Base-by-base conservation (phyloP, 1,140 invertebrate genomes). In the Drosophila kepulauana region DNA sequence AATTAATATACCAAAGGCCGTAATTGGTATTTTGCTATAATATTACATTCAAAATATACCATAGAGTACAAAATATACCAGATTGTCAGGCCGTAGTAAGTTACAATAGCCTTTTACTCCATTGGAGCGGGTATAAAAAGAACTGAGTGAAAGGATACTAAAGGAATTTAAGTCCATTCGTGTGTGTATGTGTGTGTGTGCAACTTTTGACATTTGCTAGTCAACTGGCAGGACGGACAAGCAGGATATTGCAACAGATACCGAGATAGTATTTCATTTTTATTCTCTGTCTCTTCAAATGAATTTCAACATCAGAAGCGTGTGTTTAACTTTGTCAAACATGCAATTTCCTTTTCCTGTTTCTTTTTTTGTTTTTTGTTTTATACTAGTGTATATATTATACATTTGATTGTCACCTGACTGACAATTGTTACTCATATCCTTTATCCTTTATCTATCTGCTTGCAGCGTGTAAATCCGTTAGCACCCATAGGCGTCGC, bases 401-500 rank as follows among this genome's bases (percentile, higher is more conserved):
- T 45, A 41, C 33, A 41, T 57, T 43, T 56, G 35, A 51, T 62
- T 79, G 73, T 25, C 54, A 61, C 28, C 56, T 77, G 68, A 10
- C 56, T 77, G 68, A 10, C 52, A 68, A 77, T 81, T 65, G 73
- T 61, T 59, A 46, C 45, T 11, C 38, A 52, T 57, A 65, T 74
- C 13, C 38, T 56, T 69, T 30, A 15, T 52, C 56, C 43, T 54
- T 15, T 69, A 38, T 52, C 8, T 28, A 4, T 33, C 30, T 66
- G 4, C 11, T 86, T 91, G 63, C 84, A 92, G 91, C 79, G 76
- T 81, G 86, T 84, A 76, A 84, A 89, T 91, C 88, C 78, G 85
- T 91, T 92, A 73, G 76, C 65, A 82, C 81, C 80, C 75, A 92
- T 87, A 92, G 91, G 91, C 89, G 91, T 92, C 92, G 91, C 91